These are phyloP conservation scores for Tuberolachnus salignus DNA, from an alignment of 2,888 invertebrate species.

Conservation along the genomic window DNA sequence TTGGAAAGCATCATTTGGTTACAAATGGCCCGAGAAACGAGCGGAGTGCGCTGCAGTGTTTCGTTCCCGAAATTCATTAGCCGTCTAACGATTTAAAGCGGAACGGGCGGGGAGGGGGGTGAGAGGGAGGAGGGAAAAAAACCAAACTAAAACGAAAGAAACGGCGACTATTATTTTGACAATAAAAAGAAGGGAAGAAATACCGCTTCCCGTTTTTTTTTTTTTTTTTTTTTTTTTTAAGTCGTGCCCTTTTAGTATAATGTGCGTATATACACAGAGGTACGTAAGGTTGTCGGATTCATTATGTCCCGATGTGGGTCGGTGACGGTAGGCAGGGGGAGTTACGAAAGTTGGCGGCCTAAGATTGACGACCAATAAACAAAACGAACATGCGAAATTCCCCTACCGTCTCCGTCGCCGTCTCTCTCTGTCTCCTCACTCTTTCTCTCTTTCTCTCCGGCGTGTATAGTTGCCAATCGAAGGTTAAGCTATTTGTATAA, in stretches of 20 bases:
- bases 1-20: constrained; percentile 52
- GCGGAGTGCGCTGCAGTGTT: constrained; percentile 34
- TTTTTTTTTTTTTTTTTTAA: too few species aligned
- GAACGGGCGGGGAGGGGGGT: neutral
- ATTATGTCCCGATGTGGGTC: constrained; percentile 23
- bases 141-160: constrained; percentile 16
- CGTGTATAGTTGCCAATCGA: constrained; percentile 41
- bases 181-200: constrained; percentile 50
- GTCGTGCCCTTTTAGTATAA: too few species aligned
- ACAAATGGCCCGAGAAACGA: constrained; percentile 54
- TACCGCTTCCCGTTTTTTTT: constrained; percentile 21
- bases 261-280: neutral
- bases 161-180: constrained; percentile 55
- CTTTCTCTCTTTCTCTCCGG: neutral
- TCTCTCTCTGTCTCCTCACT: neutral
- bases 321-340: neutral
- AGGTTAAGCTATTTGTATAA: constrained; percentile 56
- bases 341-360: constrained; percentile 29
- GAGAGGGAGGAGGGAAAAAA: neutral
- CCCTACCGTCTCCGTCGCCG: neutral
- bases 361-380: constrained; percentile 55
- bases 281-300: constrained; percentile 48
- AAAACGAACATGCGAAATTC: constrained; percentile 50
- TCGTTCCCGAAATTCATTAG: constrained; percentile 55
- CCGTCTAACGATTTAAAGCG: constrained; percentile 46